Conservation (phyloP, 2,888 invertebrate genomes). For the Cheiracanthium punctorium region DNA sequence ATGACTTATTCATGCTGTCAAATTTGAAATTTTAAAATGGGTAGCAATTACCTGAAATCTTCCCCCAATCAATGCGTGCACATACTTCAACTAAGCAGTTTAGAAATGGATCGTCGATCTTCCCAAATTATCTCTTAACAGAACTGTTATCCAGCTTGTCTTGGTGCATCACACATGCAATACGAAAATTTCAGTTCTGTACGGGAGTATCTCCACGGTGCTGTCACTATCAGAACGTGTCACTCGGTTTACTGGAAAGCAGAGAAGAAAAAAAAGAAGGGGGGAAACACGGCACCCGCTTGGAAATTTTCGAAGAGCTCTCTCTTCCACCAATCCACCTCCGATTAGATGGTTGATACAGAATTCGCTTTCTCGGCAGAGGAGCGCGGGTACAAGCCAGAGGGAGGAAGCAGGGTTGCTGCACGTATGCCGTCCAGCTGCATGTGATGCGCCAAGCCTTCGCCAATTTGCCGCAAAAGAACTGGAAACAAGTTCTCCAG, state of each 20-base stretch:
- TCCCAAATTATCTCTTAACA: neutral
- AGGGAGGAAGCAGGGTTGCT: conserved; percentile 10
- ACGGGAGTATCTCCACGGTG: neutral
- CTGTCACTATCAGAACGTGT: neutral
- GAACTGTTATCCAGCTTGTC: neutral
- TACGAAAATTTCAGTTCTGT: neutral
- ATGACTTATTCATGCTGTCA: neutral
- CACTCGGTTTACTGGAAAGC: neutral
- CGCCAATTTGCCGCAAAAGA: too few species aligned
- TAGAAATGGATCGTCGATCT: neutral
- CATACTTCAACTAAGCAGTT: neutral
- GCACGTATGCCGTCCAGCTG: neutral
- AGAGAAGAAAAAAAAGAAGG: too few species aligned
- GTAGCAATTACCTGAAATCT: conserved; percentile 2
- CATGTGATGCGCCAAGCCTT: neutral
- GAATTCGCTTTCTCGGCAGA: conserved; percentile 14
- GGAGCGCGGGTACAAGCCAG: conserved; percentile 1
- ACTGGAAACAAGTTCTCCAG: too few species aligned
- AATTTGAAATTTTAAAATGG: neutral
- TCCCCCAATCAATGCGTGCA: neutral
- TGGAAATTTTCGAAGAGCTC: neutral
- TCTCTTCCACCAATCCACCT: neutral
- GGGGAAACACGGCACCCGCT: neutral
- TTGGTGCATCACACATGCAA: neutral
- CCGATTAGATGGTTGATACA: conserved; percentile 2